phyloP scores from a whole-genome alignment of 2,888 invertebrate genomes.

The Physocephala rufipes region DNA sequence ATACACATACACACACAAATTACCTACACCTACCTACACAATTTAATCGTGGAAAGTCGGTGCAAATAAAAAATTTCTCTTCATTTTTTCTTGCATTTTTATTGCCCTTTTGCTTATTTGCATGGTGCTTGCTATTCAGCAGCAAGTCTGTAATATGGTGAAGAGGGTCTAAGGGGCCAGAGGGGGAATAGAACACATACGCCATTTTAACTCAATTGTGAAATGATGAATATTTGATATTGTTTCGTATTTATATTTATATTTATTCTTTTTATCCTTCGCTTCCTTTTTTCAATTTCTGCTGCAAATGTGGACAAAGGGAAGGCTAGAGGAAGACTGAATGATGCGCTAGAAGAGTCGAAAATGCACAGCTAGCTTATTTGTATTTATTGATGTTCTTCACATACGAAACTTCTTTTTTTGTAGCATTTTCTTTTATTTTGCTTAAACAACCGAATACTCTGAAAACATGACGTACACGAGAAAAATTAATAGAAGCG shows the following conservation, averaged over 20 bases:
- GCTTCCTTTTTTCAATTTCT: neutral
- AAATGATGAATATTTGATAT: conserved; percentile 36
- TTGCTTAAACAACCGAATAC: too few relatives aligned
- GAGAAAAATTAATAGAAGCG: neutral
- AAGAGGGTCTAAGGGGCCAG: too few relatives aligned
- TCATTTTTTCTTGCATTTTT: conserved; percentile 16
- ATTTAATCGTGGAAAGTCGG: conserved; percentile 34
- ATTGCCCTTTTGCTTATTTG: conserved; percentile 22
- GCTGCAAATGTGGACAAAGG: too few relatives aligned
- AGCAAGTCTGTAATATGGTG: too few relatives aligned
- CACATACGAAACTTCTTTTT: too few relatives aligned
- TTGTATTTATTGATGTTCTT: conserved; percentile 11
- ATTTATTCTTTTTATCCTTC: neutral
- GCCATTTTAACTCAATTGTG: conserved; percentile 35
- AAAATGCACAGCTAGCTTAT: neutral
- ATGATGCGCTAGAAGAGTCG: too few relatives aligned
- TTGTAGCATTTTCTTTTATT: too few relatives aligned
- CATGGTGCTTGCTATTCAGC: conserved; percentile 13
- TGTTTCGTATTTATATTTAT: neutral
- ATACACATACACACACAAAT: neutral
- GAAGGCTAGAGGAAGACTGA: too few relatives aligned
- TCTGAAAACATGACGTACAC: neutral
- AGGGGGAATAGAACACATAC: conserved; percentile 6
- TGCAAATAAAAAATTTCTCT: conserved; percentile 27
- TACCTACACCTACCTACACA: conserved; percentile 21